Evolutionary conservation across 2,113 vertebrate genomes (phyloP).

Genomic region (Poeciliopsis prolifica): DNA sequence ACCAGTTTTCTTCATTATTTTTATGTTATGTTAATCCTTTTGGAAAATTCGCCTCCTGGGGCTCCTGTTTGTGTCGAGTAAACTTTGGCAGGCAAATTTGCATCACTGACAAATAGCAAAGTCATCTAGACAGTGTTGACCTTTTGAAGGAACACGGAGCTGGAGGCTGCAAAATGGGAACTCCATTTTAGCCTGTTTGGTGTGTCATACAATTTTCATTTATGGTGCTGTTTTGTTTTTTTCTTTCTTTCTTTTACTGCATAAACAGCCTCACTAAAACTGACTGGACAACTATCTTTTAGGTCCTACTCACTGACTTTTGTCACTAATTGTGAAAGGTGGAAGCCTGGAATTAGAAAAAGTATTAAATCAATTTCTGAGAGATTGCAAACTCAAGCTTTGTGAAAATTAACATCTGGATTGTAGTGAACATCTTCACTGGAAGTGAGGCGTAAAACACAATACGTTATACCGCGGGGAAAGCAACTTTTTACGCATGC

Average conservation of each 20-base stretch:
- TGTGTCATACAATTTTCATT: background rate
- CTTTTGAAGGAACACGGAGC: conserved; percentile 28
- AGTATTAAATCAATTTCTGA: background rate
- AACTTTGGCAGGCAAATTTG: conserved; percentile 38
- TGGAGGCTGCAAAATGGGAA: conserved; percentile 8
- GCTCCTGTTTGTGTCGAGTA: conserved; percentile 15
- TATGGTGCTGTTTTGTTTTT: background rate
- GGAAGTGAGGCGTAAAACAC: background rate
- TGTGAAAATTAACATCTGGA: background rate
- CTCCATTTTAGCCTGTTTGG: background rate
- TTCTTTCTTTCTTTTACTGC: background rate
- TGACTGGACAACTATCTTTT: background rate
- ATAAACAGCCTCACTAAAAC: conserved; percentile 7
- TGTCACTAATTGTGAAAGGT: background rate
- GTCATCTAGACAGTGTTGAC: conserved; percentile 23
- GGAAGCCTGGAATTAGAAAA: background rate
- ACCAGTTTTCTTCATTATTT: background rate
- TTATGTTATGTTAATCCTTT: background rate
- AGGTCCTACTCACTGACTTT: background rate
- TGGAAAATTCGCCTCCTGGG: conserved; percentile 20
- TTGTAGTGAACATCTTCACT: background rate
- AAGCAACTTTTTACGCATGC: background rate
- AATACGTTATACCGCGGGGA: background rate
- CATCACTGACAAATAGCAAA: conserved; percentile 16
- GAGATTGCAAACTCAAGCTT: background rate